Base-by-base conservation (phyloP, 92 coral and sea anemone species). In the Epizoanthus scotinus region DNA sequence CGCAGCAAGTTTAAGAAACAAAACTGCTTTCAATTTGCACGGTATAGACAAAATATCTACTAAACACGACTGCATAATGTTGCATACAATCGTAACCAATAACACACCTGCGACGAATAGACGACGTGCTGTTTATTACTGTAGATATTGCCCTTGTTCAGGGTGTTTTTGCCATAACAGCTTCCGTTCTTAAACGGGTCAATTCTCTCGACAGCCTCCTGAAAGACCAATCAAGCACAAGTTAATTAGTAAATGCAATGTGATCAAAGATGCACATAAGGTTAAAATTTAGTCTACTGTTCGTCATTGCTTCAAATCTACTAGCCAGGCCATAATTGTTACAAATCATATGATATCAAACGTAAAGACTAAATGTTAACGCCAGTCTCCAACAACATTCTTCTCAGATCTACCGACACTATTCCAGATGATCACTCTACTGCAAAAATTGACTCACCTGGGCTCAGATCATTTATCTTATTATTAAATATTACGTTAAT, bases 121-220 rank as follows among this genome's bases (percentile, higher is more conserved):
- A 36, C 17, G n/a, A 68, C 24, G 53, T 68, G 42, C 14, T 68
- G 40, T n/a, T 42, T 38, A 17, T 20, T 77, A 58, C 83, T 74
- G 78, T 75, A 84, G 53, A 84, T 50, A 57, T 84, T 84, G 6
- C 29, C 68, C 17, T 24, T 24, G 6, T 63, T 22, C 8, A 75
- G 53, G 19, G 20, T 24, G 9, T n/a, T 3, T 5, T 50, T 20
- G 5, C 47, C 44, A 31, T 84, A 1, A 57, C 87, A 84, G 57
- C 87, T 84, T 50, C 78, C 70, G 52, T 84, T 84, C 1, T 84
- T 53, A 28, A 84, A 84, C 28, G 87, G 87, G 71, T 84, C 87
- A 17, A 50, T 67, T 75, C 87, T 70, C 25, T 62, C 79, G n/a
- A 84, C 55, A 21, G 28, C 27, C 38, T 77, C 87, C 87, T 84